Conservation (phyloP, 2,888 invertebrate genomes). For the Perizoma flavofasciatum region DNA sequence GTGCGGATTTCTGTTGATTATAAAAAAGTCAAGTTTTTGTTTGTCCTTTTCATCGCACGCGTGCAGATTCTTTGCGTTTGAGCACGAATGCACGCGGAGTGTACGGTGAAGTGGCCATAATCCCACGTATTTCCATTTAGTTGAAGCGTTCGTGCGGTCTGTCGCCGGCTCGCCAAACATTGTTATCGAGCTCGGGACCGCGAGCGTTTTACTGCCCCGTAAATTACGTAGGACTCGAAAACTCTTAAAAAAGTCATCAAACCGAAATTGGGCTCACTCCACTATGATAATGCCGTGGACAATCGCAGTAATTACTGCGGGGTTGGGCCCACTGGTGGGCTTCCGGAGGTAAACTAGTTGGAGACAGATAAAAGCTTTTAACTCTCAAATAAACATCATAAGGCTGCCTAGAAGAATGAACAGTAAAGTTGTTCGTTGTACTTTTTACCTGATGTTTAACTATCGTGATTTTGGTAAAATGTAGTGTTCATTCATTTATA, state of each 20-base stretch:
- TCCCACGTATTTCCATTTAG: slow-evolving; percentile 13
- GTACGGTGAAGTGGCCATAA: background rate
- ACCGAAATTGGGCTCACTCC: slow-evolving; percentile 76
- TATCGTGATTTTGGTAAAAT: too few species aligned
- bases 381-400: too few species aligned
- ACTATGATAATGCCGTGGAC: slow-evolving; percentile 72
- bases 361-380: too few species aligned
- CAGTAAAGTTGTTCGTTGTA: too few species aligned
- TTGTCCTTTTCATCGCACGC: background rate
- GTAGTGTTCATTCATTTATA: too few species aligned
- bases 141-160: slow-evolving; percentile 10
- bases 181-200: slow-evolving; percentile 52
- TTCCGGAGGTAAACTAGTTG: slow-evolving; percentile 26
- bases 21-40: background rate
- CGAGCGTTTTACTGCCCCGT: slow-evolving; percentile 64
- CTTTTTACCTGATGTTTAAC: too few species aligned
- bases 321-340: slow-evolving; percentile 32
- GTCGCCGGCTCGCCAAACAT: slow-evolving; percentile 38
- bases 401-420: too few species aligned
- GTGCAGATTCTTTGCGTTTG: background rate
- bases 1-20: too few species aligned
- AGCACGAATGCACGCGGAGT: background rate
- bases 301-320: slow-evolving; percentile 66
- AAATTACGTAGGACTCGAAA: slow-evolving; percentile 74
- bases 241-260: slow-evolving; percentile 81